A percentile compares a stretch with the other conserved stretches of the same genome.
Conservation (phyloP, 2,797 vertebrate species). For the Columba guinea region DNA sequence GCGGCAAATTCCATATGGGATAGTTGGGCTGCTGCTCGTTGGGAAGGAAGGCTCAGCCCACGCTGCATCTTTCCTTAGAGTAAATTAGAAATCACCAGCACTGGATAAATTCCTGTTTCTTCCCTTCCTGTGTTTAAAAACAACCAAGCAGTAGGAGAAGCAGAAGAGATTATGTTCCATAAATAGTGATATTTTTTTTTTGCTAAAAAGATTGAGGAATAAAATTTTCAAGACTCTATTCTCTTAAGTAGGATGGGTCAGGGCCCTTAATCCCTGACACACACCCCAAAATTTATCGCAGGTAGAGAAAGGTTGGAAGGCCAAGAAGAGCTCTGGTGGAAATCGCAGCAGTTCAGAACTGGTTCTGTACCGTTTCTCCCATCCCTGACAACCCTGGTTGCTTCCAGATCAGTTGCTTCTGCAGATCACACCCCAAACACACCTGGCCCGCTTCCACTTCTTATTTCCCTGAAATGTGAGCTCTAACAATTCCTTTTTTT, state of each 20-base stretch:
- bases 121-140: background rate
- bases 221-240: background rate
- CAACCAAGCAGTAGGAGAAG: background rate
- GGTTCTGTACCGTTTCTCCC: background rate
- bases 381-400: background rate
- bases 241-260: rapidly evolving
- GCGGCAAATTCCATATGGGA: background rate
- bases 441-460: background rate
- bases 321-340: background rate
- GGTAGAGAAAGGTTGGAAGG: background rate
- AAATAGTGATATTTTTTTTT: background rate
- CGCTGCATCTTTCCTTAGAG: rapidly evolving
- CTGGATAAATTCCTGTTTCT: background rate
- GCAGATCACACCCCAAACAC: background rate
- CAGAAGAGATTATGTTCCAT: background rate
- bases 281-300: background rate
- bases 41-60: background rate
- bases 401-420: background rate
- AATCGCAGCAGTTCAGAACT: background rate
- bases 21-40: background rate
- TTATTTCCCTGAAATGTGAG: background rate
- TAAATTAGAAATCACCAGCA: background rate
- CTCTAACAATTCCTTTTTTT: background rate
- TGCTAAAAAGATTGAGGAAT: background rate
- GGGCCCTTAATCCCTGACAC: background rate